These are phyloP conservation scores for Drosophila ambigua DNA, from an alignment of 1,140 invertebrate genomes.

Conservation along the genomic window DNA sequence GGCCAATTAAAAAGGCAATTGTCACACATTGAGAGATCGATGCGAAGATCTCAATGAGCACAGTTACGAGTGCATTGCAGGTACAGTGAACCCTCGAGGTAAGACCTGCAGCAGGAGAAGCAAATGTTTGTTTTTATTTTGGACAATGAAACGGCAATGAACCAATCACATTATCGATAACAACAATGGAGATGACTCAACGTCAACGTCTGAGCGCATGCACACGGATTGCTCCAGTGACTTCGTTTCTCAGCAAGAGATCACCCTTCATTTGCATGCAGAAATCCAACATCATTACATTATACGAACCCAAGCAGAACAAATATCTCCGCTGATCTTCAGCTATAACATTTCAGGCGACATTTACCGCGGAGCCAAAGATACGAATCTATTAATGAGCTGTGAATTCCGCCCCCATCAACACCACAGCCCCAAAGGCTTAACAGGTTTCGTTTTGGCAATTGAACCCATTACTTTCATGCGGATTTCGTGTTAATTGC, in stretches of 20 bases:
- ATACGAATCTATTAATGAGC: constrained; percentile 75
- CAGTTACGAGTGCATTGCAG: constrained; percentile 12
- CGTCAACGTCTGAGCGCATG: neutral
- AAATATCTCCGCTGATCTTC: constrained; percentile 45
- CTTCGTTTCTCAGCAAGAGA: too few species aligned
- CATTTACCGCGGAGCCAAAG: constrained; percentile 50
- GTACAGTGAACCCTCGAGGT: constrained; percentile 62
- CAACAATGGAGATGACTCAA: constrained; percentile 35
- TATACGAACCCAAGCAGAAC: constrained; percentile 11
- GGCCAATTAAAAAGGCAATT: constrained; percentile 70
- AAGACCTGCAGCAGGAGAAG: constrained; percentile 42
- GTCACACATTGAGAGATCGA: constrained; percentile 63
- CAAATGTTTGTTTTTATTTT: constrained; percentile 19
- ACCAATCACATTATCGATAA: constrained; percentile 29
- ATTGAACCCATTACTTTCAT: constrained; percentile 77
- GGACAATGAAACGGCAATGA: constrained; percentile 76
- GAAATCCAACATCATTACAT: neutral
- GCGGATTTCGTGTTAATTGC: constrained; percentile 76
- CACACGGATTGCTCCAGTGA: constrained; percentile 10
- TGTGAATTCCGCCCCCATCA: constrained; percentile 45
- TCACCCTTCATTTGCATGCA: constrained; percentile 31
- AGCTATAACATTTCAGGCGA: constrained; percentile 55
- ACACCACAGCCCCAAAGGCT: neutral
- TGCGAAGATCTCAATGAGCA: constrained; percentile 43
- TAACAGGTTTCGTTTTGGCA: constrained; percentile 63